Evolutionary conservation across 1,140 invertebrate genomes (phyloP).

Genomic region (Grapholita molesta): DNA sequence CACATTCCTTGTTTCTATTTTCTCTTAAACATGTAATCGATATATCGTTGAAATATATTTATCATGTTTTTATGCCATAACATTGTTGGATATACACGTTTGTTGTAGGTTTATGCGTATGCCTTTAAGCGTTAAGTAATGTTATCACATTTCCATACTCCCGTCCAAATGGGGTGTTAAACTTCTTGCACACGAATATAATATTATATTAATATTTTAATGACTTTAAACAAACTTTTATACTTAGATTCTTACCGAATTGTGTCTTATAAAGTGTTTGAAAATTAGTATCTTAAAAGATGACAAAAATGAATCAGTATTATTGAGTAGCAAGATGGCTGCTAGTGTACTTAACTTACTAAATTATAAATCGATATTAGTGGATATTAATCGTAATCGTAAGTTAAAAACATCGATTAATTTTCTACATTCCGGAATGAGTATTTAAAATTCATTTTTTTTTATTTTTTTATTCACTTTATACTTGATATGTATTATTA

Average conservation of each 20-base stretch:
- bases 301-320: slow-evolving; percentile 36
- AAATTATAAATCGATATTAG: slow-evolving; percentile 11
- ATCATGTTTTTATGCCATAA: slow-evolving; percentile 34
- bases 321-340: slow-evolving; percentile 27
- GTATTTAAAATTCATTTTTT: slow-evolving; percentile 6
- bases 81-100: slow-evolving; percentile 25
- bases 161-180: background rate
- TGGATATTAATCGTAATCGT: slow-evolving; percentile 2
- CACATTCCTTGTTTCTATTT: slow-evolving; percentile 27
- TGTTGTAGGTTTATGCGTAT: slow-evolving; percentile 17
- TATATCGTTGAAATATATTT: slow-evolving; percentile 28
- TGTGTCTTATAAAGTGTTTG: background rate
- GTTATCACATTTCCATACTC: background rate
- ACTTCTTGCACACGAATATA: background rate
- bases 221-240: background rate
- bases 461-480: slow-evolving; percentile 11
- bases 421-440: slow-evolving; percentile 1
- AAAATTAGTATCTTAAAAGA: slow-evolving; percentile 27
- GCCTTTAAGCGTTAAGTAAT: slow-evolving; percentile 3
- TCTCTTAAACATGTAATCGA: slow-evolving; percentile 18
- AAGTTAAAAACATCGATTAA: slow-evolving; percentile 10
- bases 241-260: background rate
- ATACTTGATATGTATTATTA: slow-evolving; percentile 3
- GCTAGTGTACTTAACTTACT: slow-evolving; percentile 35
- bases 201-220: background rate